Evolutionary conservation across 2,113 vertebrate genomes (phyloP).

Genomic region (Aptenodytes patagonicus): DNA sequence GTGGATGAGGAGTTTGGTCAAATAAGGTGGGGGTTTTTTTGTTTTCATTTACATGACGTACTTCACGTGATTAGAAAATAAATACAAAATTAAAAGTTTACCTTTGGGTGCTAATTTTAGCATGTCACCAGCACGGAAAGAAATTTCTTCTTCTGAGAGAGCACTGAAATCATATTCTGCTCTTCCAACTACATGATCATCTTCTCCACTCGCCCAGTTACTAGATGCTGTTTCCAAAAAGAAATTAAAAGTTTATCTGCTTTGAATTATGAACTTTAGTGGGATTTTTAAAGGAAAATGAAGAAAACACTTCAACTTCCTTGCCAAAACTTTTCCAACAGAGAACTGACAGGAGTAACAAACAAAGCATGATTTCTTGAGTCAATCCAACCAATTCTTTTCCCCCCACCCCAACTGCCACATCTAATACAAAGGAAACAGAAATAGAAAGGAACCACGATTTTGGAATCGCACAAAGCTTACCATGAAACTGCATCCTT

Average conservation of each 20-base stretch:
- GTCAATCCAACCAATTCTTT: not conserved
- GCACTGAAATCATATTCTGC: slow-evolving; percentile 92
- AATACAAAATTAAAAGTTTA: slow-evolving; percentile 41
- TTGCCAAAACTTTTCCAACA: not conserved
- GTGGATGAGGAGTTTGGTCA: not conserved
- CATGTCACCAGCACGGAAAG: slow-evolving; percentile 89
- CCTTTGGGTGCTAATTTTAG: slow-evolving; percentile 95
- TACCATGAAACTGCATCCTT: not conserved
- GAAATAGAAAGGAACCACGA: not conserved
- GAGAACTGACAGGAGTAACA: not conserved
- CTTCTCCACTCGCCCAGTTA: slow-evolving; percentile 92
- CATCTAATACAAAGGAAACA: not conserved
- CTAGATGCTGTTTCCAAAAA: slow-evolving; percentile 52
- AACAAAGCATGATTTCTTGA: not conserved
- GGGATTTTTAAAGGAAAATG: not conserved
- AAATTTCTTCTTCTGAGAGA: slow-evolving; percentile 92
- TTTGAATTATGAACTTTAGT: not conserved
- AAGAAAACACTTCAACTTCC: not conserved
- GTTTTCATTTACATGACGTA: not conserved
- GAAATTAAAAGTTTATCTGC: not conserved
- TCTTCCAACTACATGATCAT: slow-evolving; percentile 94
- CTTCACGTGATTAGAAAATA: not conserved
- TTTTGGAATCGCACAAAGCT: not conserved
- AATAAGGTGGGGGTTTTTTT: not conserved
- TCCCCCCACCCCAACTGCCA: not conserved